Base-by-base conservation (phyloP, 92 coral and sea anemone genomes). In the Desmophyllum pertusum region DNA sequence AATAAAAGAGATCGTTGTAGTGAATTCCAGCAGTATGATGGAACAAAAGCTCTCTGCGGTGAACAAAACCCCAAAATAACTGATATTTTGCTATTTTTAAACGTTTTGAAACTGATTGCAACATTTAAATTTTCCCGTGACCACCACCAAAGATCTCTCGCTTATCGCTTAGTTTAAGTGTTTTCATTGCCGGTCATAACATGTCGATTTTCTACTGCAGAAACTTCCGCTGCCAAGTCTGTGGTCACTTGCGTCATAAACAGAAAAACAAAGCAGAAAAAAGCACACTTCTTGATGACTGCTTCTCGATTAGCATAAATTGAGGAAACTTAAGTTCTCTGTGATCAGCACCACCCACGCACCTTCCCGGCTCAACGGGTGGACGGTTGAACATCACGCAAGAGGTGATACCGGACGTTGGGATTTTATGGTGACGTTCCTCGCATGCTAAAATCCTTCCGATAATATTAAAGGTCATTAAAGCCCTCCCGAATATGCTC, bases 51-150 rank as follows among this genome's bases (percentile, higher is more conserved):
- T 14, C 72, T 37, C 72, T 15, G 25, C 42, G 10, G 42, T 38
- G 72, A 7, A 33, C n/a, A 36, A 17, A 15, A 2, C 17, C 41
- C 25, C 19, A 37, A 66, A 66, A 66, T 66, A 66, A 66, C 25
- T 15, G 42, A 27, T 18, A 5, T 21, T 21, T 4, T 4, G 18
- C 18, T 50, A 50, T 15, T 3, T 5, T 3, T 36, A 18, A 18
- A 42, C 39, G 0, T 21, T 38, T 33, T 15, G 4, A 36, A 30
- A 66, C 39, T 30, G 18, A 65, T 59, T 61, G 29, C 31, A 31
- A 14, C 66, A 33, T 35, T 77, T 50, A 53, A 36, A 52, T 57
- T 72, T 57, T 46, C 43, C 50, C 41, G 52, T 72, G 78, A 77
- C n/a, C n/a, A n/a, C n/a, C n/a, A n/a, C n/a, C n/a, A n/a, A n/a